A percentile compares a stretch with the other conserved stretches of the same genome.
phyloP scores from a whole-genome alignment of 2,797 vertebrate species.

The Myotis daubentonii region DNA sequence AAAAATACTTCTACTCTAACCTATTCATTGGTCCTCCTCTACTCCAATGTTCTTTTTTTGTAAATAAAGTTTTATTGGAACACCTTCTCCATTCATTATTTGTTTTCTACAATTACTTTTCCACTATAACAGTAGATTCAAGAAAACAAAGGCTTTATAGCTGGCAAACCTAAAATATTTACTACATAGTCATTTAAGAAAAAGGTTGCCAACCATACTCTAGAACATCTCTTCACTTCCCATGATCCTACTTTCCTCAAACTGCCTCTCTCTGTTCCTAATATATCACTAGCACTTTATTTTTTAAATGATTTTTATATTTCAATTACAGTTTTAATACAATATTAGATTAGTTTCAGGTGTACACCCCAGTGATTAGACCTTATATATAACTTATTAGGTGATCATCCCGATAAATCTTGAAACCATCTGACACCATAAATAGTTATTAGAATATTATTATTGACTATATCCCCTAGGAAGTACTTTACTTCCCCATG shows the following conservation, averaged over 20 bases:
- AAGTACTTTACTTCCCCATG: neutral
- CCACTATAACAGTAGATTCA: neutral
- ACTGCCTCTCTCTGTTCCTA: neutral
- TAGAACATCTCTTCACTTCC: neutral
- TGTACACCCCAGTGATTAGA: neutral
- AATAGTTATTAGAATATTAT: neutral
- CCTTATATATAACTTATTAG: neutral
- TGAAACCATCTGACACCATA: neutral
- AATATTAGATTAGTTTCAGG: neutral
- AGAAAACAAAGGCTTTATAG: neutral
- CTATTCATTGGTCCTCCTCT: neutral
- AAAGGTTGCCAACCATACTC: neutral
- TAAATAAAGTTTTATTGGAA: slow-evolving; percentile 11
- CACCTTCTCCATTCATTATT: neutral
- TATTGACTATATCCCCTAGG: neutral
- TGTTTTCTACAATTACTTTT: slow-evolving; percentile 35
- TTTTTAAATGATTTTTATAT: neutral
- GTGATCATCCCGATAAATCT: neutral
- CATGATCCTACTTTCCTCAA: neutral
- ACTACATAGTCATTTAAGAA: neutral
- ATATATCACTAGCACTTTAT: neutral
- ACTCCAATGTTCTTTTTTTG: neutral
- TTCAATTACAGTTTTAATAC: neutral
- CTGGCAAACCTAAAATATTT: neutral
- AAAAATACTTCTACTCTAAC: neutral